Percentiles rank a stretch among this genome's conserved stretches.
Conservation (phyloP, 2,888 invertebrate species). For the Ethmia dodecea region DNA sequence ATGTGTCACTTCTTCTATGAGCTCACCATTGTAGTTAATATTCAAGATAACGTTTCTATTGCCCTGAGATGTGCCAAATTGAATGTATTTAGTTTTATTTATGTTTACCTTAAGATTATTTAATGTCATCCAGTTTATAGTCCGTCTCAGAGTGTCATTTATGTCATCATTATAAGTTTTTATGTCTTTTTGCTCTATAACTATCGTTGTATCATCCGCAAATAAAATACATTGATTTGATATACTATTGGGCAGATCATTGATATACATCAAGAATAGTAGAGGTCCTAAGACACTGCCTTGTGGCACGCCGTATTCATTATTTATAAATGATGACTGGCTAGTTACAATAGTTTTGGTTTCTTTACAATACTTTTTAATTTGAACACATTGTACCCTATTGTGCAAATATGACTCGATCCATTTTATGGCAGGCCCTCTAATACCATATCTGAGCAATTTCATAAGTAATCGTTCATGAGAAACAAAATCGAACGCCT, state of each 20-base stretch:
- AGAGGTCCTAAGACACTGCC: no score
- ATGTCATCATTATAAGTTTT: not conserved
- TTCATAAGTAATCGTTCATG: slow-evolving; percentile 7
- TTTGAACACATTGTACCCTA: slow-evolving; percentile 1
- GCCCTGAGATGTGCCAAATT: not conserved
- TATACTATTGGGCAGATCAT: not conserved
- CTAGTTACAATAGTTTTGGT: not conserved
- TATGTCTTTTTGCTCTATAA: not conserved
- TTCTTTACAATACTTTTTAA: not conserved
- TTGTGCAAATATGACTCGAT: not conserved
- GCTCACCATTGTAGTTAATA: no score
- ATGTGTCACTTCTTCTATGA: not conserved
- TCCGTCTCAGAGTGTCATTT: not conserved
- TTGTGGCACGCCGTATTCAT: no score
- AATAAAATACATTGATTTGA: not conserved
- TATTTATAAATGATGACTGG: not conserved
- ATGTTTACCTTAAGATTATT: slow-evolving; percentile 1
- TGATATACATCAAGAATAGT: no score
- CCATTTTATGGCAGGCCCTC: not conserved
- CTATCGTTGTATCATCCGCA: slow-evolving; percentile 1
- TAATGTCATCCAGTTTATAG: not conserved
- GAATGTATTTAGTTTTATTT: not conserved
- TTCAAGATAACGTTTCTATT: no score
- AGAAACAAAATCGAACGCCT: slow-evolving; percentile 14
- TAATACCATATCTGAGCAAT: slow-evolving; percentile 1